Base-by-base conservation (phyloP, 2,113 vertebrate genomes). In the Labeo catla region DNA sequence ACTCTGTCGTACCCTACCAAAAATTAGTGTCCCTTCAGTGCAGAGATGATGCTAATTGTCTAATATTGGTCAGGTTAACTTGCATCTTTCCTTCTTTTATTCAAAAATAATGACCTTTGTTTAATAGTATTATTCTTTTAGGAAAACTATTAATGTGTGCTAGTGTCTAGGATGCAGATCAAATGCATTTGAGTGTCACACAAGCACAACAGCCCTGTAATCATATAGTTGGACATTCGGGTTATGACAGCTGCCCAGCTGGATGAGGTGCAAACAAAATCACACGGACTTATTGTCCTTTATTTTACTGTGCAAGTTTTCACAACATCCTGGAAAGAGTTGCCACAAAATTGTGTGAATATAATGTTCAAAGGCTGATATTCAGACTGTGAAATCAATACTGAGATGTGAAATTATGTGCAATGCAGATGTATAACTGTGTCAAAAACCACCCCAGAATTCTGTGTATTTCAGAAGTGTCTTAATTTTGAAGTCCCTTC, bases 331-430 rank as follows among this genome's bases (percentile, higher is more conserved):
- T 11, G 23, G 11, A 23, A 74, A 74, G 21, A 23, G 10, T 23
- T 23, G 72, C 68, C 68, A 49, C 19, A 23, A 23, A 13, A 13
- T 15, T 13, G 45, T 28, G n/a, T 49, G 5, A 74, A 47, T 47
- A 74, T 13, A 74, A 21, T 49, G 10, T 49, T 74, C 11, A 49
- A 57, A 45, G 77, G 19, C 19, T 43, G 34, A 13, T 61, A 19
- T 9, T 45, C 19, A 59, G 52, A 79, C 34, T 79, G 77, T 79
- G 49, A 79, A 77, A 79, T 21, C 28, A 16, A 45, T 8, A n/a
- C 6, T n/a, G 43, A 47, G 9, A 57, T 21, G 49, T 34, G 57
- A 63, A 12, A 3, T 80, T 23, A 9, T 45, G 54, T 43, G 10
- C 57, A 61, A 63, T 57, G n/a, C 43, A 23, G 15, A 9, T 23